Evolutionary conservation across 2,888 invertebrate species (phyloP), one percentile per base, ranked within the genome.

Genomic region (Sycophila texana): DNA sequence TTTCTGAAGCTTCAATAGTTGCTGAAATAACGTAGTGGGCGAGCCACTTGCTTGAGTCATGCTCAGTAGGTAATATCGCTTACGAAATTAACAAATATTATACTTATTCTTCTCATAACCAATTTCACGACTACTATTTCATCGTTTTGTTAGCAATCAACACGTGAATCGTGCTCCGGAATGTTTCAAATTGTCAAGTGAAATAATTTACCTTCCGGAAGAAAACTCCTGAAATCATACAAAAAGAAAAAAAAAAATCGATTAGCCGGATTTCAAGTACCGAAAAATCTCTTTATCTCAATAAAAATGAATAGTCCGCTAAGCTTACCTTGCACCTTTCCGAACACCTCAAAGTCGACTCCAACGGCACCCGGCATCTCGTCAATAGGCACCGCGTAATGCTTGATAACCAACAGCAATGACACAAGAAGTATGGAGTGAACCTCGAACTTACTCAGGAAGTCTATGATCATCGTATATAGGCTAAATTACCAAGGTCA

Each of bases 261-360:
- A 70, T 30, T 68, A 74, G 14, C 65, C 16, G 60, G 26, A 1
- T 49, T 39, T 55, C 30, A 4, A 53, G 61, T 7, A 16, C 39
- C 10, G 4, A 39, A 47, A 47, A 20, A 22, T 22, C 20, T 26
- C 58, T 10, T 5, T 14, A 63, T 63, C 13, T n/a, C 10, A 18
- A 61, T 14, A 30, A 63, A 63, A 3, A 5, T 3, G 3, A 47
- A 18, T 14, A 26, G 14, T 39, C 47, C 2, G 0, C 12, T 14
- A 57, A 47, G 77, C 75, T 82, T 82, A 90, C 89, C 89, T 87
- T 91, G 91, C 30, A 91, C 91, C 83, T 82, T 86, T 53, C 91
- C 91, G 79, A 84, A 89, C 5, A 91, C 88, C 77, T 91, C 91
- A 82, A 91, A 91, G 79, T 91, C 89, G n/a, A 91, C 77, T 10